phyloP scores from a whole-genome alignment of 2,888 invertebrate genomes.

The Osedax frankpressi region DNA sequence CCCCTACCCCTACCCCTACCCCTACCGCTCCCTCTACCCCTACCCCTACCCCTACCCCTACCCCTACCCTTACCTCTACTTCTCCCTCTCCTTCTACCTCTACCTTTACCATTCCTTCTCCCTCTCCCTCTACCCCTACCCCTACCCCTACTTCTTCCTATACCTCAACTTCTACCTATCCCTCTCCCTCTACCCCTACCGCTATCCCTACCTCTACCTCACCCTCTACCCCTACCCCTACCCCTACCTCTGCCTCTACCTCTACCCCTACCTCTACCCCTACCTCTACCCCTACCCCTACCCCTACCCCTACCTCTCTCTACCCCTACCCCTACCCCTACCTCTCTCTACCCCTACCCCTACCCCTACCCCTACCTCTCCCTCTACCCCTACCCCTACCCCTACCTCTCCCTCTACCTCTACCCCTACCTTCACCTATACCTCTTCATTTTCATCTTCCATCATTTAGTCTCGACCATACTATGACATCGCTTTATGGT shows the following conservation, averaged over 20 bases:
- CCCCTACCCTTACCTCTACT: background rate
- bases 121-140: background rate
- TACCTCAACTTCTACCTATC: background rate
- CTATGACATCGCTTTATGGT: too few species aligned
- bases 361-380: background rate
- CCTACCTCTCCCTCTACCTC: too few species aligned
- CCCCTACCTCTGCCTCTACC: background rate
- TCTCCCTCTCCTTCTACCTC: background rate
- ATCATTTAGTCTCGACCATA: too few species aligned
- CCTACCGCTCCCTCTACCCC: slow-evolving; percentile 1
- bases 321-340: background rate
- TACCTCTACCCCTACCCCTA: background rate
- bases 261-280: background rate
- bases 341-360: background rate
- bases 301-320: background rate
- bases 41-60: background rate
- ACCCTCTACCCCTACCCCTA: background rate
- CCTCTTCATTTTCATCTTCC: too few species aligned
- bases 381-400: background rate
- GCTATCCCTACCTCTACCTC: background rate
- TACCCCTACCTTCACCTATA: too few species aligned
- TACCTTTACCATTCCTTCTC: background rate
- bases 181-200: background rate
- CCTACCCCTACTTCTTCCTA: background rate
- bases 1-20: slow-evolving; percentile 7